Evolutionary conservation across 1,140 invertebrate genomes (phyloP).

Genomic region (Fopius arisanus): DNA sequence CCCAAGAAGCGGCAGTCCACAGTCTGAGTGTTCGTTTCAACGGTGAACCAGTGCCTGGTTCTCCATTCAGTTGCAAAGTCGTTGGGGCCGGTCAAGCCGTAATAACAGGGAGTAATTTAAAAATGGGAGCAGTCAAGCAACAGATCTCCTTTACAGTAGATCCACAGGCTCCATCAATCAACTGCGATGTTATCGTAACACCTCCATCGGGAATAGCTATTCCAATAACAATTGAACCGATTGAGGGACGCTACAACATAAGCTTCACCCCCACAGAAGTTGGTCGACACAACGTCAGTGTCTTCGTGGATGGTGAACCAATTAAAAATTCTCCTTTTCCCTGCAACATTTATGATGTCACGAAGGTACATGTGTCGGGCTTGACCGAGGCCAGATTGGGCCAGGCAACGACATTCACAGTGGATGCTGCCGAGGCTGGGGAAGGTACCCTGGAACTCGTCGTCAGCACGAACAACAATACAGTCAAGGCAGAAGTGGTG

Average conservation of each 20-base stretch:
- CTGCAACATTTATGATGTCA: constrained; percentile 92
- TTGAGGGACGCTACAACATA: constrained; percentile 75
- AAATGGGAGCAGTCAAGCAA: constrained; percentile 70
- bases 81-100: constrained; percentile 69
- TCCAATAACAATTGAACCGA: constrained; percentile 70
- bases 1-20: constrained; percentile 88
- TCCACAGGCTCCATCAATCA: constrained; percentile 63
- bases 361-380: constrained; percentile 67
- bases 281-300: constrained; percentile 83
- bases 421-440: constrained; percentile 94
- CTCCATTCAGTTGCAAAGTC: constrained; percentile 87
- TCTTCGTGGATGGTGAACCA: constrained; percentile 82
- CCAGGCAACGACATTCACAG: constrained; percentile 87
- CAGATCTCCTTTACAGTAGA: constrained; percentile 71
- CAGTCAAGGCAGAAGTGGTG: constrained; percentile 87
- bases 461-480: constrained; percentile 88
- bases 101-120: constrained; percentile 69
- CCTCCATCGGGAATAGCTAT: constrained; percentile 81
- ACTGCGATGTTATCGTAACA: constrained; percentile 74
- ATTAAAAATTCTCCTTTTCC: constrained; percentile 91
- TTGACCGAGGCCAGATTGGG: constrained; percentile 69
- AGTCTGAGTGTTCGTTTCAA: constrained; percentile 94
- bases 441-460: constrained; percentile 95
- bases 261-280: constrained; percentile 85
- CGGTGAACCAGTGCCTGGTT: constrained; percentile 91